Evolutionary conservation across 2,888 invertebrate genomes (phyloP).

Genomic region (Plebejus argus): DNA sequence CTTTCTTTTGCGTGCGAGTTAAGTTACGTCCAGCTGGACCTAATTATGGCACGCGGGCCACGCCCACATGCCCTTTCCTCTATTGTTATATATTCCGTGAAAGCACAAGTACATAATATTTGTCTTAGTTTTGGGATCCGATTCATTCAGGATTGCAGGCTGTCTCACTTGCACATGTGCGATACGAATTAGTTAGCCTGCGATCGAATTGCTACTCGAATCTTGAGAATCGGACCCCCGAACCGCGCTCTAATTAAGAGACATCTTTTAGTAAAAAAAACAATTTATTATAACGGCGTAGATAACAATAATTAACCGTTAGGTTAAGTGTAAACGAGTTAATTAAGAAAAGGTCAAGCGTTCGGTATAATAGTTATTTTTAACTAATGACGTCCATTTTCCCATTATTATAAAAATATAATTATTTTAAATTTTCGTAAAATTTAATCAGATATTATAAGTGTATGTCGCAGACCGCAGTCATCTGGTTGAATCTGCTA

Average conservation of each 20-base stretch:
- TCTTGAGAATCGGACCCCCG: not conserved
- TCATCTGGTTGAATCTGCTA: too few species aligned
- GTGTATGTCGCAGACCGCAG: too few species aligned
- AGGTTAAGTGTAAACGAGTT: not conserved
- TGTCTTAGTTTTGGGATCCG: too few species aligned
- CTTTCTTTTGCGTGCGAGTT: too few species aligned
- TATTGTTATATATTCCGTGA: too few species aligned
- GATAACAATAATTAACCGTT: not conserved
- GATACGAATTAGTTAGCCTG: not conserved
- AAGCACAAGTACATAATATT: too few species aligned
- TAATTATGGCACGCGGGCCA: too few species aligned
- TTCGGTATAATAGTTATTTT: not conserved
- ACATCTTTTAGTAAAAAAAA: not conserved
- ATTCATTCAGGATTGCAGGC: too few species aligned
- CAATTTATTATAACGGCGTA: not conserved
- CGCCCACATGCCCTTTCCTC: too few species aligned
- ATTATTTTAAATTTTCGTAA: too few species aligned
- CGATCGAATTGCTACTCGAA: not conserved
- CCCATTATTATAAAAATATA: not conserved
- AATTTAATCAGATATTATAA: too few species aligned
- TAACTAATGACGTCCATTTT: not conserved
- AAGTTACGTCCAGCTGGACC: too few species aligned
- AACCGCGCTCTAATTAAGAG: not conserved
- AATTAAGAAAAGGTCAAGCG: constrained; percentile 9
- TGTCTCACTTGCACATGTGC: not conserved